These are phyloP conservation scores for Gorsachius magnificus DNA, from an alignment of 2,797 vertebrate species.

Conservation along the genomic window DNA sequence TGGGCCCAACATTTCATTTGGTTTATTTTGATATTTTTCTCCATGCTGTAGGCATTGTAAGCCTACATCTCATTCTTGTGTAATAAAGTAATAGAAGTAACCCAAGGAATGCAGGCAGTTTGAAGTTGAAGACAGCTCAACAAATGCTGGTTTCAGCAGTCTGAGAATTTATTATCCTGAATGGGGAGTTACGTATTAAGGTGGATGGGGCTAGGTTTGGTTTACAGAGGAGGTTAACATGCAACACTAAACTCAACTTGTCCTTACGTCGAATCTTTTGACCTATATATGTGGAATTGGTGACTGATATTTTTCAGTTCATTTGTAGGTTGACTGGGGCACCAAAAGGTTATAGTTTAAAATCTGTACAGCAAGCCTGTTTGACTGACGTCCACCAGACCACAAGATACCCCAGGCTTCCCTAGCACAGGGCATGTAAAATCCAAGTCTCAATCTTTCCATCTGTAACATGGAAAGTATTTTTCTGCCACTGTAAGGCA, in stretches of 20 bases:
- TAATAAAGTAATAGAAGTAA: background rate
- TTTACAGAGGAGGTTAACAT: background rate
- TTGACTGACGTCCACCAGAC: background rate
- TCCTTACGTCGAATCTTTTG: background rate
- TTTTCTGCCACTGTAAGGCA: background rate
- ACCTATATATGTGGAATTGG: background rate
- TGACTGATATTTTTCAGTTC: background rate
- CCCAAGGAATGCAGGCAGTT: background rate
- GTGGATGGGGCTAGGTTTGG: background rate
- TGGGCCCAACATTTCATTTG: background rate
- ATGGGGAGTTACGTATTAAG: background rate
- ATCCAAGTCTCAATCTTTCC: background rate
- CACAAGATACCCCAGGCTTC: background rate
- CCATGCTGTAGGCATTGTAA: background rate
- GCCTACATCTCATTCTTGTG: background rate
- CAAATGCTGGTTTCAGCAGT: background rate
- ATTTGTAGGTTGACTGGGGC: background rate
- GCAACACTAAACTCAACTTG: background rate
- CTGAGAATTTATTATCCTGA: background rate
- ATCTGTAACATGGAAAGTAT: background rate
- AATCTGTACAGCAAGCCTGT: background rate
- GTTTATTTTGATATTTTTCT: background rate
- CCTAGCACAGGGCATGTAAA: fast-evolving
- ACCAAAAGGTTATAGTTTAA: background rate
- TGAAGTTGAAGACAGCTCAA: background rate